Base-by-base conservation (phyloP, 2,797 vertebrate species). In the Phoebastria nigripes region DNA sequence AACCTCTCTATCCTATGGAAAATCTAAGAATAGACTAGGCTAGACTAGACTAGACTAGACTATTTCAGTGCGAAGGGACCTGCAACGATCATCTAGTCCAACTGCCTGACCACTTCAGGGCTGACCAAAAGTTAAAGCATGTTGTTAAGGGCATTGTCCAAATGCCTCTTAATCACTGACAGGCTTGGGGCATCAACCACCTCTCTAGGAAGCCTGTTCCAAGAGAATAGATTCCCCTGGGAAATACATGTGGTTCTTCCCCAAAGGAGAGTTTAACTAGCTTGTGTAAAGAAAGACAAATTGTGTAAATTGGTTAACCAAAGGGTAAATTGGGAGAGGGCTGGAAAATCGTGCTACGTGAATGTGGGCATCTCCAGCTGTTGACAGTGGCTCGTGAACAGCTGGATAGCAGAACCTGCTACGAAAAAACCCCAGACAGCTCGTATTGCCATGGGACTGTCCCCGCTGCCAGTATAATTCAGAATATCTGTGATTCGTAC, bases 361-460 rank as follows among this genome's bases (percentile, higher is more conserved):
- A 65, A 29, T 29, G 13, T 62, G 66, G 35, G 8, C 37, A 59
- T 70, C 55, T 3, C 62, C 47, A 84, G 49, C 37, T 63, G 13
- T 46, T 69, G 62, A 47, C 13, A 20, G 77, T 8, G 28, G 61
- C 65, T 91, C 5, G 0, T 28, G 46, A 71, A 15, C 51, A 93
- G 51, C 78, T 85, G 81, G 44, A 59, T 37, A 52, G 37, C 41
- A 82, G 78, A 80, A 82, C 31, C 25, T 69, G 15, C 42, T 59
- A 17, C 2, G 6, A 54, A 72, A 84, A 51, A 72, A 8, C 0
- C 1, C 42, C 33, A 61, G 18, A 11, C 39, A 58, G 55, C 37
- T 65, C 0, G 0, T 55, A 20, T 29, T 47, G 33, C 63, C 28
- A 7, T 8, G 13, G 47, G 28, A 58, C n/a, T 33, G 37, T 47